Percentiles rank a stretch among this genome's conserved stretches.
phyloP scores from a whole-genome alignment of 2,888 invertebrate species.

The Eurois occulta region DNA sequence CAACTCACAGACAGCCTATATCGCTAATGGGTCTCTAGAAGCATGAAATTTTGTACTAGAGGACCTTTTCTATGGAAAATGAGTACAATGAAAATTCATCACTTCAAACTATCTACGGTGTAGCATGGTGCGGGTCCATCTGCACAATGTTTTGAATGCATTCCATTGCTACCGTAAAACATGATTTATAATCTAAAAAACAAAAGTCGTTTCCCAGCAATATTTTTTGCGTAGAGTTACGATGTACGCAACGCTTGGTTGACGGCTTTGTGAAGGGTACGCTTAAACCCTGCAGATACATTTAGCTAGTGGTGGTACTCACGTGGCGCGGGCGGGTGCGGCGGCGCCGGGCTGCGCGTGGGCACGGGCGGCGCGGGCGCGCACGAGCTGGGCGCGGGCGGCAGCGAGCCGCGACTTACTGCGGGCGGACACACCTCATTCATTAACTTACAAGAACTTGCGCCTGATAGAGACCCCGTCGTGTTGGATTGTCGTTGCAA shows the following conservation, averaged over 20 bases:
- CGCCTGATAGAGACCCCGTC: not conserved
- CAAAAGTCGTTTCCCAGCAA: too few relatives aligned
- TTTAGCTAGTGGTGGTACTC: constrained; percentile 49
- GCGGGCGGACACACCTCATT: not conserved
- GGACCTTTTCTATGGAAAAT: not conserved
- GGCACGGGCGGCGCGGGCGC: constrained; percentile 80
- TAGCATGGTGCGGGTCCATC: not conserved
- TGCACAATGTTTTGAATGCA: not conserved
- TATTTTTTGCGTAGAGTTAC: too few relatives aligned
- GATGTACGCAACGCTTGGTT: too few relatives aligned
- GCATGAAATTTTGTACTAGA: too few relatives aligned
- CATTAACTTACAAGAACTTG: not conserved
- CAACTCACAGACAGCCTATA: too few relatives aligned
- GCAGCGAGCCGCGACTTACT: constrained; percentile 36
- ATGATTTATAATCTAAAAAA: too few relatives aligned
- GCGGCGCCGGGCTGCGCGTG: constrained; percentile 79
- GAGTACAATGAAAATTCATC: not conserved
- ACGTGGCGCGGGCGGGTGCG: constrained; percentile 83
- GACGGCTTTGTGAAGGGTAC: too few relatives aligned
- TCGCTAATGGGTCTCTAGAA: too few relatives aligned
- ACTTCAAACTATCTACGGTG: not conserved
- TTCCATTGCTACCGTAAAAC: not conserved
- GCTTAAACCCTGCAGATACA: too few relatives aligned
- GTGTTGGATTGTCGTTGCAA: too few relatives aligned
- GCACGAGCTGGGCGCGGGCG: constrained; percentile 81